Evolutionary conservation across 2,888 invertebrate genomes (phyloP), one percentile per base, ranked within the genome.

Genomic region (Caenorhabditis imperialis): DNA sequence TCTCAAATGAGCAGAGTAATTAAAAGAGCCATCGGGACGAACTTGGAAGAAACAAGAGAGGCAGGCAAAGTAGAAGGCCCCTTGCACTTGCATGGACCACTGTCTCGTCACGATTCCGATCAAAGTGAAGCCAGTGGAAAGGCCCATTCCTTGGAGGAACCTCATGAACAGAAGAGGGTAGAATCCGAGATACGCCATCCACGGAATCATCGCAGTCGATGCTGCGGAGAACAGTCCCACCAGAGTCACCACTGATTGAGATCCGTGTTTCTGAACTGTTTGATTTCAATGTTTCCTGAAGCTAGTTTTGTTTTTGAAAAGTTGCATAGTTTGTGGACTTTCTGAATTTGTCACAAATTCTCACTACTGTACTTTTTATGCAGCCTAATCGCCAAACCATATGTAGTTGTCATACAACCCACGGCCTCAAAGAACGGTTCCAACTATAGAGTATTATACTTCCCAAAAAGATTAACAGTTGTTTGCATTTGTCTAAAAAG

Each of bases 31-130:
- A n/a, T n/a, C n/a, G n/a, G n/a, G n/a, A n/a, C 18, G n/a, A n/a
- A 75, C 70, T 48, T 75, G 75, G 37, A 75, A 75, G 38, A 75
- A 63, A 22, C 63, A 71, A 4, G 70, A 67, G 20, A 75, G 38
- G 5, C 65, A 47, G 2, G 75, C 75, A 35, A 75, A 67, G 44
- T 48, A 75, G 37, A 75, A 71, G 7, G 71, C 75, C 20, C 60
- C 65, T 35, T 70, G 70, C 23, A 50, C 57, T 35, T 53, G 54
- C 75, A 75, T 75, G 12, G 63, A 63, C 75, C 75, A 75, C 35
- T 75, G 75, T 23, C 61, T 44, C 14, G 75, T 75, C 27, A 71
- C 62, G 25, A 63, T 71, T 38, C 75, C 75, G 33, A 75, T 71
- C 1, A 75, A 30, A 22, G 57, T 77, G 27, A 77, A 62, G 20